Base-by-base conservation (phyloP, 1,140 invertebrate genomes). In the Drosophila watanabei region DNA sequence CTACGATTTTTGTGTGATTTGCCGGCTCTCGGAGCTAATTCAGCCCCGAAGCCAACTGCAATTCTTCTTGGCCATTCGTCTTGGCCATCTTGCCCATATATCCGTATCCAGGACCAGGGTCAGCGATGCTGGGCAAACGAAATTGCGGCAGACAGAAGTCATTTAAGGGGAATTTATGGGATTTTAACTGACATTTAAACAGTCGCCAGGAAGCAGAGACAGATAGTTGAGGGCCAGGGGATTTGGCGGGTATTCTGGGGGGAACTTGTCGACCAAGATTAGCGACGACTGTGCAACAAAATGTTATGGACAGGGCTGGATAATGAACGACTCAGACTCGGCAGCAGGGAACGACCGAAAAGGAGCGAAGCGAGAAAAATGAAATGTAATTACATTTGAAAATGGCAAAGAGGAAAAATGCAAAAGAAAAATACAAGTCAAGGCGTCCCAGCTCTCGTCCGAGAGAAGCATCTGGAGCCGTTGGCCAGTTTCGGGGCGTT, bases 171-270 rank as follows among this genome's bases (percentile, higher is more conserved):
- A 90, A 90, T 90, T 90, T 91, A 90, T 90, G 87, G 86, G 86
- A 91, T 90, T 91, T 90, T 90, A 91, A 91, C 86, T 90, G 86
- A 87, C 87, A 91, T 90, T 90, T 90, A 91, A 91, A 90, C 82
- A 90, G 79, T 82, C 66, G 41, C 82, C 80, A 61, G 77, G 49
- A 72, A 72, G 45, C 62, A 75, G 54, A 39, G 51, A 56, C 45
- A 57, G 41, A 51, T 33, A 57, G 68, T 41, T 20, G 30, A 35
- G 20, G 33, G 37, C 39, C 28, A n/a, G 18, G 41, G 24, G 41
- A 45, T 13, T 16, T 37, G 30, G 32, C 51, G 20, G 24, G 20
- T 8, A 18, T 24, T 24, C 45, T 46, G 45, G 24, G 24, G 56
- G 80, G 64, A 65, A 71, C 85, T 89, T 85, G 85, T 89, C 79